phyloP scores from a whole-genome alignment of 2,797 vertebrate species.

The Todus mexicanus region DNA sequence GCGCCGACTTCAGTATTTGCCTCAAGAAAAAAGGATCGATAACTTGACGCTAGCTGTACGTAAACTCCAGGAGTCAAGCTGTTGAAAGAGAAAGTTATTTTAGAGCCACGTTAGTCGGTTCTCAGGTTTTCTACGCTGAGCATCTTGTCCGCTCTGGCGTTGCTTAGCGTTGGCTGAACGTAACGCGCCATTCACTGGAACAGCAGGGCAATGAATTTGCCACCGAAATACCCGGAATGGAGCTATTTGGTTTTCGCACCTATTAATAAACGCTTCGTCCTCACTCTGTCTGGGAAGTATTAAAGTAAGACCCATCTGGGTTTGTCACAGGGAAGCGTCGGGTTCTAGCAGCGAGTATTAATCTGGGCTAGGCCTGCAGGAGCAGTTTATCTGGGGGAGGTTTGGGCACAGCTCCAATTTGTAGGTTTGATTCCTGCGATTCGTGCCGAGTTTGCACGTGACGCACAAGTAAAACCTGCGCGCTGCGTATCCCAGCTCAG shows the following conservation, averaged over 20 bases:
- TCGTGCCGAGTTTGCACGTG: neutral
- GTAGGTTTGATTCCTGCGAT: neutral
- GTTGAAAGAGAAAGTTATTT: neutral
- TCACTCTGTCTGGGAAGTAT: neutral
- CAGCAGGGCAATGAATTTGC: neutral
- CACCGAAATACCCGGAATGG: neutral
- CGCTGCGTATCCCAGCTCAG: neutral
- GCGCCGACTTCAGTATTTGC: neutral
- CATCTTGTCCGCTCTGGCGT: neutral
- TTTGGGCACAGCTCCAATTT: neutral
- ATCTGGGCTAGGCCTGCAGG: neutral
- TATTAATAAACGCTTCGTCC: neutral
- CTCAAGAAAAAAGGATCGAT: neutral
- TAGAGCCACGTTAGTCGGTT: neutral
- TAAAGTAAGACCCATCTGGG: neutral
- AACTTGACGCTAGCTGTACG: neutral
- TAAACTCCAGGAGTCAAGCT: neutral
- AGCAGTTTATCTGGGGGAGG: neutral
- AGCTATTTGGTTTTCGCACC: neutral
- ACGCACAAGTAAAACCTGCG: neutral
- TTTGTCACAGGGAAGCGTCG: neutral
- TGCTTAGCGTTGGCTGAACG: neutral
- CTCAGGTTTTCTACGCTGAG: neutral
- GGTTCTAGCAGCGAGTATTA: neutral
- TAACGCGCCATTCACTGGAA: neutral